Percentiles rank a stretch among this genome's conserved stretches.
These are phyloP conservation scores for Lycodopsis pacificus DNA, from an alignment of 2,797 vertebrate species.

Conservation along the genomic window DNA sequence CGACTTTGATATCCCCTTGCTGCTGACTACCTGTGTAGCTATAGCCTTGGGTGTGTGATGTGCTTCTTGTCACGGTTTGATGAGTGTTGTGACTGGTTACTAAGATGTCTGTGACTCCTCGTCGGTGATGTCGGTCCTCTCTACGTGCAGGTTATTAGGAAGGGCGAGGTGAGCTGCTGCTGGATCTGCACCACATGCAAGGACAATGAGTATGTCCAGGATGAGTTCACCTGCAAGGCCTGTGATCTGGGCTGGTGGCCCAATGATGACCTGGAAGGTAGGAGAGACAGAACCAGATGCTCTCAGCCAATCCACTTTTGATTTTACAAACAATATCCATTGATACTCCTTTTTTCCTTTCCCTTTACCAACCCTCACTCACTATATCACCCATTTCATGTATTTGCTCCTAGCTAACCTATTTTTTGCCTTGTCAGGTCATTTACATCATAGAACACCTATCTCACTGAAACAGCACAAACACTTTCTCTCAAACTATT, in stretches of 20 bases:
- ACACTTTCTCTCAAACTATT: conserved; percentile 3
- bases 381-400: conserved; percentile 9
- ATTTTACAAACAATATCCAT: not conserved
- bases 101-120: conserved; percentile 24
- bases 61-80: conserved; percentile 11
- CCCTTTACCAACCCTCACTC: not conserved
- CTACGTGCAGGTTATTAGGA: conserved; percentile 92
- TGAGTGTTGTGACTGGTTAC: conserved; percentile 2
- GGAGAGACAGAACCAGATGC: conserved; percentile 7
- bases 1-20: conserved; percentile 43
- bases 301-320: not conserved
- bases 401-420: not conserved
- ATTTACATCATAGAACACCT: conserved; percentile 6
- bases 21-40: conserved; percentile 39
- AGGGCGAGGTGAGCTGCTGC: conserved; percentile 99
- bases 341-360: not conserved
- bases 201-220: conserved; percentile 96
- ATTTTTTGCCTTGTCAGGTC: conserved; percentile 6
- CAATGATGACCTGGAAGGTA: conserved; percentile 91
- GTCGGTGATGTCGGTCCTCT: conserved; percentile 23
- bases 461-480: conserved; percentile 13
- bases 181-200: conserved; percentile 99
- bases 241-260: conserved; percentile 99
- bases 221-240: conserved; percentile 98
- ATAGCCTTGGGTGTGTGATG: conserved; percentile 20